A percentile compares a stretch with the other conserved stretches of the same genome.
Conservation (phyloP, 2,797 vertebrate species). For the Euphonia xanthogaster region DNA sequence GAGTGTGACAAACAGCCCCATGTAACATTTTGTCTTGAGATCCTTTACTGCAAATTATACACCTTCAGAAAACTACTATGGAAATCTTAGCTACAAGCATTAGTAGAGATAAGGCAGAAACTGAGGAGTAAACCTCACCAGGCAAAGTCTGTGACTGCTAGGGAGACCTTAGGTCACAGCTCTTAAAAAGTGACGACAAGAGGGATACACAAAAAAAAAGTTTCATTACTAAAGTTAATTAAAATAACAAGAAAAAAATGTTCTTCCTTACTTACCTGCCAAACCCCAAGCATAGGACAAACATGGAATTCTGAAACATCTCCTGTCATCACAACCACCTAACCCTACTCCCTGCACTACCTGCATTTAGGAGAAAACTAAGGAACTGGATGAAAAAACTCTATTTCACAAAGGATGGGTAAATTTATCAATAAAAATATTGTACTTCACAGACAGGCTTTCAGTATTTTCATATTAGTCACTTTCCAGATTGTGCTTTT, state of each 20-base stretch:
- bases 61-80: not conserved
- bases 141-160: not conserved
- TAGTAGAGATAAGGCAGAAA: not conserved
- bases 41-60: not conserved
- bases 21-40: not conserved
- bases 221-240: not conserved
- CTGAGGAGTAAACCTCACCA: not conserved
- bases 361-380: constrained; percentile 18
- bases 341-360: constrained; percentile 14
- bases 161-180: not conserved
- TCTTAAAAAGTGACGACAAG: not conserved
- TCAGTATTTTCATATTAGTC: not conserved
- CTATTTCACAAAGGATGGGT: not conserved
- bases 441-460: not conserved
- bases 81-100: not conserved
- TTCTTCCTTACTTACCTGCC: constrained; percentile 26
- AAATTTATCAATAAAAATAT: not conserved
- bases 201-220: not conserved
- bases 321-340: constrained; percentile 25
- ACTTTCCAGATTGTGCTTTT: not conserved
- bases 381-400: not conserved
- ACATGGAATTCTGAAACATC: not conserved
- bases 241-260: not conserved
- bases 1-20: not conserved
- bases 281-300: not conserved